phyloP scores from a whole-genome alignment of 2,888 invertebrate genomes.

The Ischnus inquisitorius region DNA sequence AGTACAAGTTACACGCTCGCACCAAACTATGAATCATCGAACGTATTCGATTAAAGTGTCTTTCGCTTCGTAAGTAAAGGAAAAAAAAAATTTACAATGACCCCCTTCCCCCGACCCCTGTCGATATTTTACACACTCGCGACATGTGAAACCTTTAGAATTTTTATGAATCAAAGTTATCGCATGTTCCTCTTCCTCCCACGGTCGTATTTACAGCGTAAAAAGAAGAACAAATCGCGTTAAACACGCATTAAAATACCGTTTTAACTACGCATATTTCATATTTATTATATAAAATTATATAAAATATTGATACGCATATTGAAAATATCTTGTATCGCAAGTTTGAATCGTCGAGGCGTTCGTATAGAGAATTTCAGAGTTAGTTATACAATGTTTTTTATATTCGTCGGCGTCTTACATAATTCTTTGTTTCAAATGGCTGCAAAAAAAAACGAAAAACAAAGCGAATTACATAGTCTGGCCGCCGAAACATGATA shows the following conservation, averaged over 20 bases:
- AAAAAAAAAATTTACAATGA: background rate
- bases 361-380: constrained; percentile 38
- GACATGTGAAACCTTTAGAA: constrained; percentile 38
- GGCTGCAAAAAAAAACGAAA: constrained; percentile 50
- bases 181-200: constrained; percentile 41
- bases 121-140: constrained; percentile 44
- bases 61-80: constrained; percentile 8
- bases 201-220: constrained; percentile 23
- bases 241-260: constrained; percentile 30
- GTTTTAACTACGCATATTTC: constrained; percentile 61
- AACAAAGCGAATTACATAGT: constrained; percentile 65
- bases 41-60: constrained; percentile 19
- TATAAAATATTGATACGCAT: constrained; percentile 48
- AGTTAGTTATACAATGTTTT: constrained; percentile 66
- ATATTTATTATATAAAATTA: constrained; percentile 62
- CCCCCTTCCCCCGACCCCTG: background rate
- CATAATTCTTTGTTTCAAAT: constrained; percentile 55
- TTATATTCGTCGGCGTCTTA: constrained; percentile 71
- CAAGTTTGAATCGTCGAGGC: constrained; percentile 38
- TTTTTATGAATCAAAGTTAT: constrained; percentile 33
- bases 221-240: constrained; percentile 31
- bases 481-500: constrained; percentile 69
- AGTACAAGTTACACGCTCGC: background rate
- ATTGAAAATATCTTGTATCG: constrained; percentile 53
- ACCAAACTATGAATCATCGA: constrained; percentile 11